These are phyloP conservation scores for Aethes cnicana DNA, from an alignment of 2,888 invertebrate genomes.

Conservation along the genomic window DNA sequence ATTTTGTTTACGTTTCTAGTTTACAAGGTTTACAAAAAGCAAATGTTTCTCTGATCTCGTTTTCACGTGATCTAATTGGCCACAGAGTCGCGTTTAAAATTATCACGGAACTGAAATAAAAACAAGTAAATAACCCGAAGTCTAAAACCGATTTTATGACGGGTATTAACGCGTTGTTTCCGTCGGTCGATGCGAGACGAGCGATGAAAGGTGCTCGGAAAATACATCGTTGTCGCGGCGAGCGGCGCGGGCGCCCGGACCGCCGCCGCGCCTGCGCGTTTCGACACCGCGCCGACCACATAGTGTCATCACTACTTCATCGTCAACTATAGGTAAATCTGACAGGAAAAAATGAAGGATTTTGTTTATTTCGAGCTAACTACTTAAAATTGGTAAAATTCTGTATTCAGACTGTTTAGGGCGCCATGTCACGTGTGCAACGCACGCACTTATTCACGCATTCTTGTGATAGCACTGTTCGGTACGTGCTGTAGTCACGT, in stretches of 20 bases:
- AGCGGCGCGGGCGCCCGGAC: conserved; percentile 48
- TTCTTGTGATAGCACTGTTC: conserved; percentile 49
- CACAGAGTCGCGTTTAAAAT: conserved; percentile 75
- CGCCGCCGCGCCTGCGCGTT: conserved; percentile 37
- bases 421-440: conserved; percentile 49
- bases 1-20: conserved; percentile 20
- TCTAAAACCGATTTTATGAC: conserved; percentile 82
- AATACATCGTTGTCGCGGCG: conserved; percentile 64
- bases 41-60: conserved; percentile 45
- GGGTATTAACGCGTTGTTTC: conserved; percentile 83
- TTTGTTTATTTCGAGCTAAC: background rate
- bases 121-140: conserved; percentile 82
- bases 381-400: too few relatives aligned
- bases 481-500: conserved; percentile 73
- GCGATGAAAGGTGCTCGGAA: conserved; percentile 80
- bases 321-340: conserved; percentile 1
- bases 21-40: conserved; percentile 25
- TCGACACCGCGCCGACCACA: conserved; percentile 33
- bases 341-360: too few relatives aligned
- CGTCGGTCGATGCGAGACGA: conserved; percentile 79
- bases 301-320: conserved; percentile 15
- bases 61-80: conserved; percentile 77
- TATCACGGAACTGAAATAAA: conserved; percentile 80
- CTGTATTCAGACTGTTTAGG: conserved; percentile 13
- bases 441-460: conserved; percentile 47